Conservation (phyloP, 2,113 vertebrate genomes). For the Ibidorhyncha struthersii region DNA sequence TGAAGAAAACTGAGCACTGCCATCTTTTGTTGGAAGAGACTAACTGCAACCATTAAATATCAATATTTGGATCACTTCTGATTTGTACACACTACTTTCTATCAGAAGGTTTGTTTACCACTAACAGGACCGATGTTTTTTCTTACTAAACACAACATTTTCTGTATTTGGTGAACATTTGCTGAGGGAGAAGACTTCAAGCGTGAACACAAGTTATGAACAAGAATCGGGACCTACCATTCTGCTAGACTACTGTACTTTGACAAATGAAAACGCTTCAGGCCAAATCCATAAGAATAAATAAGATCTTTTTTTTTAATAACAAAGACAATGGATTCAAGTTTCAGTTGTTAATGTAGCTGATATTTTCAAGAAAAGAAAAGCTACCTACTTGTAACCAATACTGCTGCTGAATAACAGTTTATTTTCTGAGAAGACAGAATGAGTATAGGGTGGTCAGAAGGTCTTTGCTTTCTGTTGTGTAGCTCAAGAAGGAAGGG, state of each 20-base stretch:
- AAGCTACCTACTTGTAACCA: not conserved
- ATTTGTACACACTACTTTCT: not conserved
- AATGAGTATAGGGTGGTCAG: not conserved
- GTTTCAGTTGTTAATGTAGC: not conserved
- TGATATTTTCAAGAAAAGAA: not conserved
- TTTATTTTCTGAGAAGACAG: not conserved
- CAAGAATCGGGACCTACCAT: not conserved
- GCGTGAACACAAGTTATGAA: not conserved
- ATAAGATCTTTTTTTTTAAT: not conserved
- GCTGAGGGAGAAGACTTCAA: not conserved
- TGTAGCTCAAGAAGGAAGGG: not conserved
- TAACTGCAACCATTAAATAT: not conserved
- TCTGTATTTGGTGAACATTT: not conserved
- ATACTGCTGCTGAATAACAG: not conserved
- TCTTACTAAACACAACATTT: not conserved
- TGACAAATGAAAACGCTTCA: not conserved
- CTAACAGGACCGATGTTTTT: not conserved
- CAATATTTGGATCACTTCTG: not conserved
- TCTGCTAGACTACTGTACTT: not conserved
- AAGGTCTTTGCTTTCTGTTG: not conserved
- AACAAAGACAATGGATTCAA: not conserved
- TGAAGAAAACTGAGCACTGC: constrained; percentile 57
- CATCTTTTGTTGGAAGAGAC: constrained; percentile 51
- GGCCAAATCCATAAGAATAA: not conserved
- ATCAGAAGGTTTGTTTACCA: not conserved